These are phyloP conservation scores for Luperina testacea DNA, from an alignment of 2,888 invertebrate species.

Conservation along the genomic window DNA sequence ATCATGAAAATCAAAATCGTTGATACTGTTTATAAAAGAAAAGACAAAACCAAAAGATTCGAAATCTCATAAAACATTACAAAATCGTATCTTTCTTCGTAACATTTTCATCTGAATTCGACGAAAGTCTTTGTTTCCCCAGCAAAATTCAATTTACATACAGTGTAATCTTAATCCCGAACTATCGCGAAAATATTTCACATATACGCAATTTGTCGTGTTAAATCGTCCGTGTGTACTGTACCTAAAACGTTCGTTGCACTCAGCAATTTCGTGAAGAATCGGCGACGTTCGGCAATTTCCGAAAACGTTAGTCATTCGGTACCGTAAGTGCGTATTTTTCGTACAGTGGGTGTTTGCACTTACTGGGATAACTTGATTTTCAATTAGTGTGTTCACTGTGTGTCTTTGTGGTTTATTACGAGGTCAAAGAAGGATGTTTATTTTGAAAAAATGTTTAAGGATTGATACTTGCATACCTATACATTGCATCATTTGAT, in stretches of 20 bases:
- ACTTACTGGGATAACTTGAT: conserved; percentile 62
- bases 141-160: conserved; percentile 58
- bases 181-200: conserved; percentile 54
- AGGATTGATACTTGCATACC: neutral
- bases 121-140: conserved; percentile 33
- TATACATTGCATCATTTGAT: neutral
- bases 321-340: conserved; percentile 60
- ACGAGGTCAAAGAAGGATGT: conserved; percentile 26
- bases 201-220: conserved; percentile 61
- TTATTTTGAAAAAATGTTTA: neutral
- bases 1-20: neutral
- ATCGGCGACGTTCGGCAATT: conserved; percentile 69
- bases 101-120: conserved; percentile 1
- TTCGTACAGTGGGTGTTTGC: conserved; percentile 52
- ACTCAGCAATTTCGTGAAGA: conserved; percentile 66
- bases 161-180: conserved; percentile 49
- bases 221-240: conserved; percentile 70
- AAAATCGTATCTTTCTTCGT: neutral
- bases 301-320: conserved; percentile 67
- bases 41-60: conserved; percentile 9
- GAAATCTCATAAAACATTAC: conserved; percentile 2
- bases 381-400: conserved; percentile 50
- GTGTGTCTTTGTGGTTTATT: conserved; percentile 36
- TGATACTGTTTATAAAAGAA: neutral
- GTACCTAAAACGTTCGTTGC: conserved; percentile 74